Evolutionary conservation across 2,113 vertebrate genomes (phyloP), one percentile per base, ranked within the genome.

Genomic region (Todiramphus chloris): DNA sequence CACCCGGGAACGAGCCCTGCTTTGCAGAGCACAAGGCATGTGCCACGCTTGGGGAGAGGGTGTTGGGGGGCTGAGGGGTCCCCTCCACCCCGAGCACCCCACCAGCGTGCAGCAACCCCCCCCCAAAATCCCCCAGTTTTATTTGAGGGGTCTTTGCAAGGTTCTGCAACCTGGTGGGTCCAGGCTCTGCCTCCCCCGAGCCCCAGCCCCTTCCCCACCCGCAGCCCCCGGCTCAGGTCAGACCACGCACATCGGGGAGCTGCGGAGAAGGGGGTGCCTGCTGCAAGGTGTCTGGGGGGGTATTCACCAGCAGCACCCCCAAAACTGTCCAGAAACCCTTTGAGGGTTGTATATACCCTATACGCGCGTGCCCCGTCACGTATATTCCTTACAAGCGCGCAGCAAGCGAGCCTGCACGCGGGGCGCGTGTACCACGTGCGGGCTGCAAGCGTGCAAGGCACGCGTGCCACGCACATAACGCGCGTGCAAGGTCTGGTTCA

Each of bases 321-420:
- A 13, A 13, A 94, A 11, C 21, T 5, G 50, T 39, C 53, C 75
- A 16, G 19, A 23, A 79, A 6, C 13, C 17, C 39, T 18, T 3
- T 58, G 62, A 19, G 19, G 10, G 12, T 31, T 4, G 25, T 27
- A 7, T 6, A 21, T 2, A 23, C 37, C 51, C 33, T 15, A 4
- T 1, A 27, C 0, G 5, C 6, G 11, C 0, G 4, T 9, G 39
- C 37, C 67, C 43, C 13, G 0, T 1, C 41, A 33, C 23, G 4
- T 0, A 7, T 4, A 6, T 7, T 9, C 37, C 1, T 3, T 5
- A 27, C 18, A 14, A 31, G 39, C 5, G 0, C 0, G 28, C 58
- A 18, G 53, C 43, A 31, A 56, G 55, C 17, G 17, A 30, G 9
- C 53, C 6, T 25, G 50, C 24, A 25, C 50, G 24, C 24, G 8